Evolutionary conservation across 1,140 invertebrate species (phyloP).

Genomic region (Aradophagus sp.): DNA sequence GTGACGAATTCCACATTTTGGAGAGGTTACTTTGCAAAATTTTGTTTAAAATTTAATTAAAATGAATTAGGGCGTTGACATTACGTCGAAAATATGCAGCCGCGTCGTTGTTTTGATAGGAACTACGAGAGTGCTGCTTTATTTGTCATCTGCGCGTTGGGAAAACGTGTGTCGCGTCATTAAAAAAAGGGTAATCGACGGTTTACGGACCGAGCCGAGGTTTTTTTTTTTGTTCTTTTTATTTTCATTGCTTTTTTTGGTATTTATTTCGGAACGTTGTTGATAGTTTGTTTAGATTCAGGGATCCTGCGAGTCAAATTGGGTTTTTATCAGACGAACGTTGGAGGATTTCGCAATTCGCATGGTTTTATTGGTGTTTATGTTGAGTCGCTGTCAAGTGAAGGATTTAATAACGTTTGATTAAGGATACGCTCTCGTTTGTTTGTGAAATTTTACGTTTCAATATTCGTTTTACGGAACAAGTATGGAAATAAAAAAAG

Average conservation of each 20-base stretch:
- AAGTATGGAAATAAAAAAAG: too few relatives aligned
- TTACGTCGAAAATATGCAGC: slow-evolving; percentile 3
- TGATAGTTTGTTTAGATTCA: slow-evolving; percentile 28
- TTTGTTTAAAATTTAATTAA: slow-evolving; percentile 12
- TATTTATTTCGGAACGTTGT: background rate
- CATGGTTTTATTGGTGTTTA: background rate
- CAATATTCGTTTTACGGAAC: too few relatives aligned
- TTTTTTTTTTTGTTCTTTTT: too few relatives aligned
- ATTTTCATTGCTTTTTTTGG: too few relatives aligned
- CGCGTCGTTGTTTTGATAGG: slow-evolving; percentile 11
- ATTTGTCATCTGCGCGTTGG: slow-evolving; percentile 11
- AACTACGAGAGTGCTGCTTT: slow-evolving; percentile 5
- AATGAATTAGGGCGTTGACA: slow-evolving; percentile 6
- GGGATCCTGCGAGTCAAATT: slow-evolving; percentile 10
- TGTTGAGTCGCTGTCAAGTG: too few relatives aligned
- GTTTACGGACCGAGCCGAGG: slow-evolving; percentile 1
- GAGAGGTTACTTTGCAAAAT: background rate
- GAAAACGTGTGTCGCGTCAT: slow-evolving; percentile 24
- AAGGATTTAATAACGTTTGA: too few relatives aligned
- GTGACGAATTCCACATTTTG: background rate
- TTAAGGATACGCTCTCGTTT: too few relatives aligned
- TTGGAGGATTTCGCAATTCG: background rate
- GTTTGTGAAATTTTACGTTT: too few relatives aligned
- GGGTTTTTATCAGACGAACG: slow-evolving; percentile 13
- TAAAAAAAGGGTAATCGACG: slow-evolving; percentile 27